phyloP scores from a whole-genome alignment of 2,113 vertebrate species.

The Heterochromis multidens region DNA sequence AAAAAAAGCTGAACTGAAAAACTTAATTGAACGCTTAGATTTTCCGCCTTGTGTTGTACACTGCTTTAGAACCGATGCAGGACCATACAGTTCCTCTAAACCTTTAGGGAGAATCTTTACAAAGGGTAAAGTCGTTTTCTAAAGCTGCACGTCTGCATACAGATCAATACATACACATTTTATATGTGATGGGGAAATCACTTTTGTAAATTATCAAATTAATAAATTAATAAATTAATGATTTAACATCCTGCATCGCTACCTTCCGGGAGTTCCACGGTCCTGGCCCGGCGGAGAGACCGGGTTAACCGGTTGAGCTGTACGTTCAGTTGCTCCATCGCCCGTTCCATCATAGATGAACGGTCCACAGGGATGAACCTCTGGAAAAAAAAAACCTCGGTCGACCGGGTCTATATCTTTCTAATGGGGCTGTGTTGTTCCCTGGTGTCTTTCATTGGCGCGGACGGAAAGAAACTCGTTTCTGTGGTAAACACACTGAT shows the following conservation, averaged over 20 bases:
- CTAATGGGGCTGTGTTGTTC: background rate
- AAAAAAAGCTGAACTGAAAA: background rate
- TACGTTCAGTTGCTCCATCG: constrained; percentile 92
- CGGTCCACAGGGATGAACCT: constrained; percentile 4
- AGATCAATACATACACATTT: background rate
- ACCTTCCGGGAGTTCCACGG: constrained; percentile 96
- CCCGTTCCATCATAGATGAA: constrained; percentile 92
- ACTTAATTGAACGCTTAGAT: background rate
- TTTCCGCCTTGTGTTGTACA: too few species aligned
- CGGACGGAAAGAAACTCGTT: background rate
- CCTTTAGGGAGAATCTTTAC: background rate
- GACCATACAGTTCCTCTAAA: too few species aligned
- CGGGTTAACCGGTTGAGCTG: constrained; percentile 91
- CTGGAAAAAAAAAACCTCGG: constrained; percentile 5
- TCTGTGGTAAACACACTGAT: background rate
- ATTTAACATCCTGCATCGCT: background rate
- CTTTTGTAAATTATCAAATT: too few species aligned
- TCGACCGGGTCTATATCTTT: background rate
- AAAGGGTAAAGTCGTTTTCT: rapidly evolving
- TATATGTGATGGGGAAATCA: background rate
- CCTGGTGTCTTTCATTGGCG: constrained; percentile 50
- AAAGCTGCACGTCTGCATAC: background rate
- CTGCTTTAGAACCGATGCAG: too few species aligned
- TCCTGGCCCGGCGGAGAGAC: constrained; percentile 92
- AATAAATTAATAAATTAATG: background rate